Evolutionary conservation across 2,113 vertebrate genomes (phyloP), one percentile per base, ranked within the genome.

Genomic region (Oxyruncus cristatus): DNA sequence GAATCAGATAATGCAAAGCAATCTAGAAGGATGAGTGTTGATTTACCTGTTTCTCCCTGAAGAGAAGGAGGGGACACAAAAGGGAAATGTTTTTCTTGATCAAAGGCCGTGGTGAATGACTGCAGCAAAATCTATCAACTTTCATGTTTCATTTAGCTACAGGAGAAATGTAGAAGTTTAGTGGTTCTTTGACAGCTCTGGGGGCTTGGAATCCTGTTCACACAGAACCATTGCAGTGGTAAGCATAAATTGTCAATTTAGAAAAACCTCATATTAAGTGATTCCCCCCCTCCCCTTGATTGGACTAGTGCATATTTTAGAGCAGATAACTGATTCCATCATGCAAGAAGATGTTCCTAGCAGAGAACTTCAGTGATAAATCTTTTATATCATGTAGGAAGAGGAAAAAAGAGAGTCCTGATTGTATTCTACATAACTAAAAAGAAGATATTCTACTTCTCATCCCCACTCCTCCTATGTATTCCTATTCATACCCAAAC

Each of bases 31-130:
- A 66, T 62, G 73, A 91, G 86, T 87, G 83, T 71, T 85, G 78
- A 73, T 94, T 91, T 95, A 92, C 59, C 83, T 93, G 80, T 81
- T 92, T 81, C 33, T 84, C 72, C 52, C 73, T 2, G 27, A 84
- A 89, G 85, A 89, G 72, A 88, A 88, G 68, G 79, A 77, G 22
- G 61, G 22, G 39, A 74, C 55, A 78, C 1, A 8, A 63, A 41
- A 3, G 9, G 79, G 63, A 94, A 93, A 94, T 70, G 70, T 44
- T 68, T 85, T 70, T 67, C 85, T 71, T 81, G 88, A 90, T 88
- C 75, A 94, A 88, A 95, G 67, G 73, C 61, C 56, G 6, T 10
- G 52, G 73, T 65, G 80, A 83, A 46, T 39, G 72, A 77, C 37
- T 79, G 63, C 28, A 76, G 63, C 52, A 70, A 94, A 83, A 92